Base-by-base conservation (phyloP, 2,888 invertebrate genomes). In the Germaria angustata region DNA sequence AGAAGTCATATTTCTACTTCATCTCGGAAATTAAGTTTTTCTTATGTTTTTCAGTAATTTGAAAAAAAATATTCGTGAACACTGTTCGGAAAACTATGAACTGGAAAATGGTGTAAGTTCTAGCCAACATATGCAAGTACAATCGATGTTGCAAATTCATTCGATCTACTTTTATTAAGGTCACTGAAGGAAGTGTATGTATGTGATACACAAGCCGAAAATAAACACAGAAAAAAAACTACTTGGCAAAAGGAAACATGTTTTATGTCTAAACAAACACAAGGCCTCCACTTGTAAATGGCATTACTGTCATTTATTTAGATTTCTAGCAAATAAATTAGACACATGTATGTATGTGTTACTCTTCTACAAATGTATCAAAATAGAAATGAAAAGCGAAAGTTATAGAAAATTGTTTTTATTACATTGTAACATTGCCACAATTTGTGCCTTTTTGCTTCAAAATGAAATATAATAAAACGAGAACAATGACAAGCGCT, bases 371-470 rank as follows among this genome's bases (percentile, higher is more conserved):
- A 49, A 15, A 41, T 28, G n/a, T n/a, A 46, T 20, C 46, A 8
- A 22, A 8, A 15, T 65, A n/a, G 15, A 28, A 61, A 61, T 8
- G 8, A 68, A 82, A 79, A 78, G 75, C 78, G 59, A 82, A 79
- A 79, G 72, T 73, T 71, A 44, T 36, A 65, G 57, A 78, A 36
- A 66, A 66, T 20, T 46, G 39, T 53, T 57, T 57, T 13, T 34
- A 4, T 0, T 15, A 11, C 9, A 22, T 5, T 69, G 13, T 76
- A 72, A 66, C 82, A 82, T 82, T 82, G 82, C 71, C 82, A 79
- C 79, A 66, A 51, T 66, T 82, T 39, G 20, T 34, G 13, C 9
- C 9, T 34, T 28, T 53, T 63, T 39, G 17, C 22, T 8, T 34
- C 4, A 41, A 49, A 44, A 15, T 24, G 49, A 39, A 66, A 46